Evolutionary conservation across 2,888 invertebrate genomes (phyloP).

Genomic region (Macaria liturata): DNA sequence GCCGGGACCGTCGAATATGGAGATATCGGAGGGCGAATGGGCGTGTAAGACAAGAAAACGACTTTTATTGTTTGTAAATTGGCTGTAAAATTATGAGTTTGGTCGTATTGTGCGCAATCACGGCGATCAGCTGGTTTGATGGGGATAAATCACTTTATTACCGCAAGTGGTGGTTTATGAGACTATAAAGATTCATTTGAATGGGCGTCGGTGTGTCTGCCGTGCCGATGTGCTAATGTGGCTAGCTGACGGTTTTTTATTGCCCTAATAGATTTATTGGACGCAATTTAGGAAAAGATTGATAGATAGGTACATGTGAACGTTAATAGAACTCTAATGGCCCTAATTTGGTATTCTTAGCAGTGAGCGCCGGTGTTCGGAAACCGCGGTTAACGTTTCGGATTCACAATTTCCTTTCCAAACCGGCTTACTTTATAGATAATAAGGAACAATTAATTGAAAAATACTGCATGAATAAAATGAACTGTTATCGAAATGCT

Average conservation of each 20-base stretch:
- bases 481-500: no score
- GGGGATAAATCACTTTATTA: slow-evolving; percentile 76
- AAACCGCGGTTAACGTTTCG: not conserved
- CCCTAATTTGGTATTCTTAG: slow-evolving; percentile 22
- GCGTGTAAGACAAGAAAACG: slow-evolving; percentile 78
- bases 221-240: slow-evolving; percentile 49
- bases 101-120: slow-evolving; percentile 79
- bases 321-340: slow-evolving; percentile 18
- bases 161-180: slow-evolving; percentile 66
- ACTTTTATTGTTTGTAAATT: slow-evolving; percentile 85
- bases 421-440: no score
- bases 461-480: no score
- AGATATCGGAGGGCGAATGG: slow-evolving; percentile 79
- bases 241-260: slow-evolving; percentile 40
- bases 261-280: slow-evolving; percentile 31
- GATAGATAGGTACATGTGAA: slow-evolving; percentile 27
- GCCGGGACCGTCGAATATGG: slow-evolving; percentile 72
- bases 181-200: slow-evolving; percentile 62
- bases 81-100: slow-evolving; percentile 83
- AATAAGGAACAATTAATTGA: no score
- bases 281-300: slow-evolving; percentile 26
- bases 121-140: slow-evolving; percentile 79
- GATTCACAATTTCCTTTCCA: not conserved
- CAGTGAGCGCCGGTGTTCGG: not conserved
- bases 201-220: slow-evolving; percentile 57